These are phyloP conservation scores for Yponomeuta cagnagella DNA, from an alignment of 2,888 invertebrate genomes.

Conservation along the genomic window DNA sequence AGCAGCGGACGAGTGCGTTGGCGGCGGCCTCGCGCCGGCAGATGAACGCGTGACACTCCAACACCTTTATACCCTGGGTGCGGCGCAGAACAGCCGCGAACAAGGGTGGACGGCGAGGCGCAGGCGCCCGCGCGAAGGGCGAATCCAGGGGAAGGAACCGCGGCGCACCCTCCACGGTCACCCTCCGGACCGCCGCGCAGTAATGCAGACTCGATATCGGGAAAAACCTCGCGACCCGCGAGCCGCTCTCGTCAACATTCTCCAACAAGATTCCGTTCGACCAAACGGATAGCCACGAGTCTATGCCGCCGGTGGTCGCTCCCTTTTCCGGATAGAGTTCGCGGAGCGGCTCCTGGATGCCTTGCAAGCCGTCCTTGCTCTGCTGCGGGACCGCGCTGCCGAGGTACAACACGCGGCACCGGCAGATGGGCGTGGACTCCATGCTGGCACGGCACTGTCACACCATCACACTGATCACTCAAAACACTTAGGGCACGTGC, in stretches of 20 bases:
- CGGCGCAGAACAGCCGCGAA: conserved; percentile 97
- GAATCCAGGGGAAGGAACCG: conserved; percentile 96
- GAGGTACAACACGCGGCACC: conserved; percentile 96
- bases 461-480: conserved; percentile 63
- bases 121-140: conserved; percentile 94
- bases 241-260: conserved; percentile 96
- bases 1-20: conserved; percentile 96
- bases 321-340: conserved; percentile 97
- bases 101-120: conserved; percentile 95
- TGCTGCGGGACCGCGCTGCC: conserved; percentile 97
- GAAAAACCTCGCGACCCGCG: conserved; percentile 95
- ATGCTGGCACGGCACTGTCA: conserved; percentile 68
- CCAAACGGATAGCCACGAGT: conserved; percentile 98
- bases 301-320: conserved; percentile 91
- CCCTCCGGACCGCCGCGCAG: conserved; percentile 95
- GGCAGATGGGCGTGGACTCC: conserved; percentile 95
- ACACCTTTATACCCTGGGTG: conserved; percentile 96
- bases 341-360: conserved; percentile 96
- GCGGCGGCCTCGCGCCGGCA: conserved; percentile 98
- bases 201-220: conserved; percentile 97
- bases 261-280: conserved; percentile 96
- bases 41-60: conserved; percentile 99
- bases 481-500: conserved; percentile 32
- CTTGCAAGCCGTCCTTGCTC: conserved; percentile 97
- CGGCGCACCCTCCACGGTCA: conserved; percentile 84